phyloP scores from a whole-genome alignment of 1,140 invertebrate genomes.

The Diachasma alloeum region DNA sequence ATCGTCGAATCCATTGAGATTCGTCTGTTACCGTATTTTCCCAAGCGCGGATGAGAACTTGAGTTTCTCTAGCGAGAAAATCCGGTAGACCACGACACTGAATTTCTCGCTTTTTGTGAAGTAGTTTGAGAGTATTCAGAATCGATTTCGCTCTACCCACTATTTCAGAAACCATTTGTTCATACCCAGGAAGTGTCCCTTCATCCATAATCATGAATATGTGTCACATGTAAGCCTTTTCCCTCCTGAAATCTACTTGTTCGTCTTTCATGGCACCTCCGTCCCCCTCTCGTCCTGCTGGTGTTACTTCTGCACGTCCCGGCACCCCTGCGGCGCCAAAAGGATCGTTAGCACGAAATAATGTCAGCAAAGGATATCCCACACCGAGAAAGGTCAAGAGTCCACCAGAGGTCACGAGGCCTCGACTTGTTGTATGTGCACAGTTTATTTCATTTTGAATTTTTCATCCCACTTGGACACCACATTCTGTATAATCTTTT shows the following conservation, averaged over 20 bases:
- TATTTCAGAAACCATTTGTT: conserved; percentile 35
- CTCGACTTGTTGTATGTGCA: conserved; percentile 33
- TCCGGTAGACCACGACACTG: not conserved
- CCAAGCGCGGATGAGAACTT: not conserved
- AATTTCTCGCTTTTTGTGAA: not conserved
- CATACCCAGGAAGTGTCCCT: conserved; percentile 35
- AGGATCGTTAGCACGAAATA: conserved; percentile 59
- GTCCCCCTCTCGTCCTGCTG: not conserved
- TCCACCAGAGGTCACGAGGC: conserved; percentile 47
- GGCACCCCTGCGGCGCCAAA: conserved; percentile 28
- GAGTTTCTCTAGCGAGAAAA: not conserved
- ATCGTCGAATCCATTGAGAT: conserved; percentile 16
- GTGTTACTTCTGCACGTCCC: conserved; percentile 17
- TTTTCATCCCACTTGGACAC: not conserved
- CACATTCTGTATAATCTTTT: too few relatives aligned
- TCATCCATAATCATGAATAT: conserved; percentile 61
- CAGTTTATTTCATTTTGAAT: conserved; percentile 39
- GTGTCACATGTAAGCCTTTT: conserved; percentile 47
- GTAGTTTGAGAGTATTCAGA: conserved; percentile 23
- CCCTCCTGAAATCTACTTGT: not conserved
- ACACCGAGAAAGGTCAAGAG: conserved; percentile 59
- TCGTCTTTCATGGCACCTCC: not conserved
- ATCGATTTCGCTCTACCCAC: conserved; percentile 48
- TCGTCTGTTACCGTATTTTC: conserved; percentile 4
- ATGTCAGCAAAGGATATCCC: conserved; percentile 54